Base-by-base conservation (phyloP, 2,888 invertebrate genomes). In the Ametastegia equiseti region DNA sequence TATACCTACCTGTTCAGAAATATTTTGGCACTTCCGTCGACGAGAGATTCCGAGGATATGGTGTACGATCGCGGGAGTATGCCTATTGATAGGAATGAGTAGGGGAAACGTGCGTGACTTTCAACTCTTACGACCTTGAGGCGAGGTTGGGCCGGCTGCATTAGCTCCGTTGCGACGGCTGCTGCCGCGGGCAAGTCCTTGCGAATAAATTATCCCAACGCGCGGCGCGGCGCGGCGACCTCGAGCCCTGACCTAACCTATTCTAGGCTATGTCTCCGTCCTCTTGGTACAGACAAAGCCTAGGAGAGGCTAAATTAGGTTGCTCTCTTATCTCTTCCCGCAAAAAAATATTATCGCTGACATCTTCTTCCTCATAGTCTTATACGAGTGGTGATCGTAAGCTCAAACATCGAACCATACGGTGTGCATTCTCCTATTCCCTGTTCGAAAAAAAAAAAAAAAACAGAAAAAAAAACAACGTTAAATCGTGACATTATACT, bases 261-360 rank as follows among this genome's bases (percentile, higher is more conserved):
- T 91, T 91, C 91, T 90, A 91, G 91, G 91, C 91, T 91, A 91
- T 91, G 91, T 91, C 91, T 91, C 86, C 84, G 87, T 90, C 86
- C 82, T 86, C 84, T 83, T 80, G 81, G 83, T 88, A 91, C 90
- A 91, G 91, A 91, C 91, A 91, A 91, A 91, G 91, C 91, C 91
- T 91, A 91, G 91, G 91, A 91, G 91, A 91, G 91, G 91, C 91
- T 91, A 89, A 89, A 88, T 85, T 90, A 89, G 88, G 89, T 85
- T 83, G 86, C 89, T 81, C 60, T 45, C 42, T 60, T 42, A n/a
- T n/a, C n/a, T n/a, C n/a, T 36, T 30, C 60, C 45, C 7, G 3
- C 60, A 11, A 23, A 15, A n/a, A n/a, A n/a, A n/a, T n/a, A n/a
- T 23, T 60, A 2, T 27, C 27, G 19, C 6, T 7, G 19, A 7